These are phyloP conservation scores for Pristionchus mayeri DNA, from an alignment of 2,888 invertebrate genomes.

Conservation along the genomic window DNA sequence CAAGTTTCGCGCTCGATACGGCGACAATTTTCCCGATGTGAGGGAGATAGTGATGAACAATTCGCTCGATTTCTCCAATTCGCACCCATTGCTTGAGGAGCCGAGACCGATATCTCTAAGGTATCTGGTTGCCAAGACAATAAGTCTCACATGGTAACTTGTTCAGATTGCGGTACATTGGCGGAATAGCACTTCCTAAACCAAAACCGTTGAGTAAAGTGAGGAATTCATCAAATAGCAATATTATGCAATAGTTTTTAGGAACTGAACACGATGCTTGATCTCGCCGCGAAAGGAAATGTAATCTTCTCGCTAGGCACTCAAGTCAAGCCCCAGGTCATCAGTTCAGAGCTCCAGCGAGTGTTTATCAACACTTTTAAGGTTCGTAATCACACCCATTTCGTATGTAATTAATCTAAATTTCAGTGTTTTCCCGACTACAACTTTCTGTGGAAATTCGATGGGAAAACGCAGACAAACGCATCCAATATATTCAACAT, in stretches of 20 bases:
- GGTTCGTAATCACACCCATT: background rate
- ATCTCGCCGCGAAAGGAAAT: constrained; percentile 51
- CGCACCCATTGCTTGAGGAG: constrained; percentile 19
- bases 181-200: constrained; percentile 3
- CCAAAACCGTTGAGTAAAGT: constrained; percentile 19
- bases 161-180: background rate
- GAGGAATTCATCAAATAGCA: background rate
- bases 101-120: constrained; percentile 20
- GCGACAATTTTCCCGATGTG: background rate
- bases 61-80: constrained; percentile 11
- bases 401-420: background rate
- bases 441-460: constrained; percentile 45
- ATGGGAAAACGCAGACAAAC: background rate
- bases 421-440: constrained; percentile 30
- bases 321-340: constrained; percentile 12
- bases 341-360: background rate
- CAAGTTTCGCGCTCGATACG: background rate
- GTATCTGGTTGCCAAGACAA: too few species aligned
- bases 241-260: background rate
- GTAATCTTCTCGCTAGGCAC: constrained; percentile 68
- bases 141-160: too few species aligned
- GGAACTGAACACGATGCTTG: constrained; percentile 52
- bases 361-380: constrained; percentile 9
- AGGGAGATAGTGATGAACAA: background rate
- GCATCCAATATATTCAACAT: constrained; percentile 58